Conservation (phyloP, 2,797 vertebrate genomes). For the Micrastur ruficollis region DNA sequence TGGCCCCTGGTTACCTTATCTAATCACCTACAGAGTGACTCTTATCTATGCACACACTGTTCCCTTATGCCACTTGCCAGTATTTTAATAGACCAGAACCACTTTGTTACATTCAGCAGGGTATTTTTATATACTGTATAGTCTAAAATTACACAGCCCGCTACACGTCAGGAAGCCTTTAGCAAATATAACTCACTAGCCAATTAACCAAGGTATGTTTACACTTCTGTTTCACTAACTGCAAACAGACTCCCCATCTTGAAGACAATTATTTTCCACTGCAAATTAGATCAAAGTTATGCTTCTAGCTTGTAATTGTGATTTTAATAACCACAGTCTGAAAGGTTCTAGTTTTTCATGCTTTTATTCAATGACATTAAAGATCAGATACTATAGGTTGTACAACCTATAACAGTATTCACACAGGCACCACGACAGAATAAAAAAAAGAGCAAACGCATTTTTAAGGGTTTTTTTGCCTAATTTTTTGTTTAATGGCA, state of each 20-base stretch:
- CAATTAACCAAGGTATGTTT: slow-evolving; percentile 38
- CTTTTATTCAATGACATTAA: neutral
- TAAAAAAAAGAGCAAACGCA: neutral
- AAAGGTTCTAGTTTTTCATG: neutral
- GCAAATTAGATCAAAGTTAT: neutral
- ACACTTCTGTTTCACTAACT: slow-evolving; percentile 4
- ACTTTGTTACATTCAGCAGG: neutral
- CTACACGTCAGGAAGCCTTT: neutral
- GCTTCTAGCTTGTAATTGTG: neutral
- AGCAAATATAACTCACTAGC: neutral
- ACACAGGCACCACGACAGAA: neutral
- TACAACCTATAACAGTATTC: neutral
- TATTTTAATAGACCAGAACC: slow-evolving; percentile 26
- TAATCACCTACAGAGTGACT: neutral
- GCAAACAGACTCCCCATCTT: neutral
- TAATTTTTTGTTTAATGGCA: neutral
- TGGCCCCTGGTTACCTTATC: neutral
- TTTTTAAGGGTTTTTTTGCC: neutral
- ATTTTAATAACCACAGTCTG: neutral
- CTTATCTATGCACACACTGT: neutral
- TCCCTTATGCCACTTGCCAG: slow-evolving; percentile 12
- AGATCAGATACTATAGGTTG: neutral
- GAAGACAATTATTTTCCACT: neutral
- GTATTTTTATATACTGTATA: slow-evolving; percentile 21
- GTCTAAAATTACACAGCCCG: slow-evolving; percentile 31